A percentile compares a stretch with the other conserved stretches of the same genome.
Conservation (phyloP, 2,113 vertebrate species). For the Xiphias gladius region DNA sequence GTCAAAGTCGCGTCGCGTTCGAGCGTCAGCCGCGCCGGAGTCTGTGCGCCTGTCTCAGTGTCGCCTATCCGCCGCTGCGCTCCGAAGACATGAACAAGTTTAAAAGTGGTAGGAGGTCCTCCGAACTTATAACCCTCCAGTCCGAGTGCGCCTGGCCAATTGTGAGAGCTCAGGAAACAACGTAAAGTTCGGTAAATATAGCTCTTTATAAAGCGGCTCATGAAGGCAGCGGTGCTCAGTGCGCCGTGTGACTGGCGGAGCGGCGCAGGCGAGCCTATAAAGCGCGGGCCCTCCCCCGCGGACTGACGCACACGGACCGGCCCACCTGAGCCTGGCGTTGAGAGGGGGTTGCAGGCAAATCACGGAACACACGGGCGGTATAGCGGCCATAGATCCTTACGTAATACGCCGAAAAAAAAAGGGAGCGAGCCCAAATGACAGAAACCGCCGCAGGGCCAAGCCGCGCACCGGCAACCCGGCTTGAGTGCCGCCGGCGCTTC, state of each 20-base stretch:
- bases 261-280: slow-evolving; percentile 74
- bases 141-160: slow-evolving; percentile 85
- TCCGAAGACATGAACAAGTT: slow-evolving; percentile 76
- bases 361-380: slow-evolving; percentile 58
- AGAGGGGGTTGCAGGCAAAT: slow-evolving; percentile 44
- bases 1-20: slow-evolving; percentile 35
- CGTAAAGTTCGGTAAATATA: slow-evolving; percentile 92
- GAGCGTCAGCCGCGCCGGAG: slow-evolving; percentile 56
- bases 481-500: slow-evolving; percentile 31
- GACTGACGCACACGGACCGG: slow-evolving; percentile 55
- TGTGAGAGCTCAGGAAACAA: slow-evolving; percentile 89
- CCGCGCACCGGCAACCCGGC: slow-evolving; percentile 29
- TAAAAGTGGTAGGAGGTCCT: slow-evolving; percentile 82
- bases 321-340: slow-evolving; percentile 39
- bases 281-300: slow-evolving; percentile 45
- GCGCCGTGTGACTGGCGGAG: slow-evolving; percentile 44
- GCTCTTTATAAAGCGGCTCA: slow-evolving; percentile 88
- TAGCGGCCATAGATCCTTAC: slow-evolving; percentile 70
- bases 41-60: slow-evolving; percentile 57
- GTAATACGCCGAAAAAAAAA: slow-evolving; percentile 61
- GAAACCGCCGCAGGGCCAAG: slow-evolving; percentile 35
- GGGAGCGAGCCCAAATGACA: slow-evolving; percentile 47
- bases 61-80: slow-evolving; percentile 68
- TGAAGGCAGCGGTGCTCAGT: slow-evolving; percentile 59
- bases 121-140: slow-evolving; percentile 79